Conservation (phyloP, 2,797 vertebrate species). For the Erpetoichthys calabaricus region DNA sequence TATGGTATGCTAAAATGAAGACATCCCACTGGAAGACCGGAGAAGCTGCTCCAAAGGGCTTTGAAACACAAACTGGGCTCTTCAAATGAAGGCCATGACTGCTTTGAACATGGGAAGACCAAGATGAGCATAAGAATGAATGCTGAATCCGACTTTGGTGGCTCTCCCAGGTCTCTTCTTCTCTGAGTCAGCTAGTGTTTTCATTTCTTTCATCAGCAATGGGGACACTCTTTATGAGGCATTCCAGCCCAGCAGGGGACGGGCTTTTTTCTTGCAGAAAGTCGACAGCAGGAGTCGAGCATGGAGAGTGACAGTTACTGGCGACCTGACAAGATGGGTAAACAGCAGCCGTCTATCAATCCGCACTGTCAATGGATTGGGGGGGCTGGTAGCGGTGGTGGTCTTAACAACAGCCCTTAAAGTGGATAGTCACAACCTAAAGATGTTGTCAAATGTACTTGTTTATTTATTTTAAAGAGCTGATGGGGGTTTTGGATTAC, state of each 20-base stretch:
- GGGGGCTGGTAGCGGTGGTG: neutral
- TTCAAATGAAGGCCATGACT: too few species aligned
- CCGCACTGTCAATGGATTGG: constrained; percentile 1
- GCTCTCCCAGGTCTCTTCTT: neutral
- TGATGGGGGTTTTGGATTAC: neutral
- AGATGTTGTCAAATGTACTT: constrained; percentile 5
- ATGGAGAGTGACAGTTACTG: constrained; percentile 6
- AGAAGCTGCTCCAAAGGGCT: too few species aligned
- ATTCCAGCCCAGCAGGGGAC: constrained; percentile 2
- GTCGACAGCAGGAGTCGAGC: constrained; percentile 2
- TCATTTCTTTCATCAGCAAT: constrained; percentile 2
- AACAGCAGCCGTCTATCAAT: constrained; percentile 5
- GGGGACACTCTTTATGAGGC: constrained; percentile 4
- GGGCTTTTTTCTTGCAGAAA: neutral
- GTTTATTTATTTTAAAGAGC: constrained; percentile 2
- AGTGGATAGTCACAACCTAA: neutral
- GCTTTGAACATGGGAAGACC: too few species aligned
- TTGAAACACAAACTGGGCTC: too few species aligned
- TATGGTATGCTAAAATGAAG: too few species aligned
- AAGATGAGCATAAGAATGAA: too few species aligned
- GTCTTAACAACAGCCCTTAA: neutral
- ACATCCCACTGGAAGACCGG: too few species aligned
- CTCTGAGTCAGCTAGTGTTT: constrained; percentile 1
- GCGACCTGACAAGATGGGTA: constrained; percentile 4
- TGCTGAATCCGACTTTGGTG: too few species aligned